Evolutionary conservation across 2,113 vertebrate species (phyloP), one percentile per base, ranked within the genome.

Genomic region (Poeciliopsis retropinna): DNA sequence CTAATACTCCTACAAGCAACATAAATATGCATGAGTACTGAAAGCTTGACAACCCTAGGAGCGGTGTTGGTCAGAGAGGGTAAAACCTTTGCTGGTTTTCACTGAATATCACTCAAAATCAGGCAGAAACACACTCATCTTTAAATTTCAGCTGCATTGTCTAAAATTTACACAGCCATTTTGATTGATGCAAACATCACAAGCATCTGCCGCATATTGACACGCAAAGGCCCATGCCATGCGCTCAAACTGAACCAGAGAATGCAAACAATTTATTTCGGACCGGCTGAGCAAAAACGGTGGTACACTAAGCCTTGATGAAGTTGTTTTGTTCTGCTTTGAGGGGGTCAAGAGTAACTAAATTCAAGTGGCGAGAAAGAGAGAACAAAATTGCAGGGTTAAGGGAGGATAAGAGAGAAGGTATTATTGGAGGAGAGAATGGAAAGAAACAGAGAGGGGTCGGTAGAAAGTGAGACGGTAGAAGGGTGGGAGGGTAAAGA

Each of bases 151-250:
- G 22, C 61, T 73, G 41, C 60, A 6, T 72, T 31, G 62, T 15
- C 14, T 32, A 71, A 17, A 32, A n/a, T 54, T 72, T 61, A 67
- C 64, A 65, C 61, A 84, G 19, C 37, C 22, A 61, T 81, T 76
- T 62, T 62, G 41, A 41, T 70, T 72, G 68, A 85, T 84, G 87
- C 85, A 90, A 88, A 92, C 15, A 61, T 86, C 88, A 84, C 93
- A 93, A 91, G 89, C 91, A 87, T 73, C 78, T 78, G 91, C 86
- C 80, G 88, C 91, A 93, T 87, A 92, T 74, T 87, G 85, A 93
- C 94, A 90, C 76, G 86, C 87, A 87, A 73, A 92, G 85, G 90
- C 87, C 82, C 92, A 94, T 93, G 92, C 92, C 82, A 94, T 94
- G 92, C 90, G 78, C 79, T 83, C 61, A 37, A 62, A 28, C 63